Conservation (phyloP, 1,140 invertebrate species). For the Procambarus virginalis region DNA sequence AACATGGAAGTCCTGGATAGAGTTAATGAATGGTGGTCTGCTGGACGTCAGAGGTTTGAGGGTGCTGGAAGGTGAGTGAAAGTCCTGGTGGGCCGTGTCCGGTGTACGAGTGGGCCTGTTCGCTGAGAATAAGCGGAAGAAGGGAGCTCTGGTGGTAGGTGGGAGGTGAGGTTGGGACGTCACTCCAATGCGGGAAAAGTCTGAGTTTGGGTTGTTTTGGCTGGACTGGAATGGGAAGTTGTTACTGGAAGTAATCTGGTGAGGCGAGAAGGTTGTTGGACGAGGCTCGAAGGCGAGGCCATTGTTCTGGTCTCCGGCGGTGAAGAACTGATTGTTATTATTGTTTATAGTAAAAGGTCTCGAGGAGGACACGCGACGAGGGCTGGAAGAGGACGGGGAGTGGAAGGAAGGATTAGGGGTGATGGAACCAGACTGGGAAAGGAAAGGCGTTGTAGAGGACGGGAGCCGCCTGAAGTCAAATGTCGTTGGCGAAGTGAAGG, state of each 20-base stretch:
- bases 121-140: constrained; percentile 38
- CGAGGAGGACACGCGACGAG: neutral
- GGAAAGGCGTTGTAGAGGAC: neutral
- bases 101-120: neutral
- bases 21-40: neutral
- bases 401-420: neutral
- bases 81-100: neutral
- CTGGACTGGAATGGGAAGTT: neutral
- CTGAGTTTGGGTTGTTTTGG: neutral
- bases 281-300: neutral
- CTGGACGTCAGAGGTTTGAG: neutral
- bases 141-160: neutral
- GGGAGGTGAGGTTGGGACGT: neutral
- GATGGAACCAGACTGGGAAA: neutral
- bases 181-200: neutral
- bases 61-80: neutral
- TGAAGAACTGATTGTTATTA: neutral
- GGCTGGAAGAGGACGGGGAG: too few relatives aligned
- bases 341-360: neutral
- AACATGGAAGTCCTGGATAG: neutral
- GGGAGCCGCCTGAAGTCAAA: constrained; percentile 10
- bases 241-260: neutral
- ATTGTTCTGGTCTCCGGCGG: neutral
- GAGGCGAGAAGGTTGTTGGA: neutral
- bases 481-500: neutral